Percentiles rank a stretch among this genome's conserved stretches.
Conservation (phyloP, 2,888 invertebrate genomes). For the Neuroscelio doddi region DNA sequence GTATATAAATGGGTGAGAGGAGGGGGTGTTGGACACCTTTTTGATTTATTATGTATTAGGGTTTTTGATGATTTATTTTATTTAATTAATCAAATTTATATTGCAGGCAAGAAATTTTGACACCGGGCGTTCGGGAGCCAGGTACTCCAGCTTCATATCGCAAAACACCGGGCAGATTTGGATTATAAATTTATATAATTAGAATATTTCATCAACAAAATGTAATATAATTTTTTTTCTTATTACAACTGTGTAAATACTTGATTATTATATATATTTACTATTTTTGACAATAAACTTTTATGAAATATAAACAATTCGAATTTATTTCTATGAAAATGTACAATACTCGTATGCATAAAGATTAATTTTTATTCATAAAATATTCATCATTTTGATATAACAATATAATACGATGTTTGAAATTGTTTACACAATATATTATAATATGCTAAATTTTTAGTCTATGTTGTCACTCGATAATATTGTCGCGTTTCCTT, state of each 20-base stretch:
- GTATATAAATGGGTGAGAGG: too few relatives aligned
- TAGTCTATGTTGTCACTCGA: constrained; percentile 23
- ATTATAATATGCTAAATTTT: constrained; percentile 18
- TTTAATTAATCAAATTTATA: too few relatives aligned
- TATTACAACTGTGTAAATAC: constrained; percentile 2
- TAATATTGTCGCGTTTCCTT: constrained; percentile 27
- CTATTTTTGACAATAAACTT: background rate
- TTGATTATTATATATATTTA: background rate
- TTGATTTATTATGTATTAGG: too few relatives aligned
- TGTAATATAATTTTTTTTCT: background rate
- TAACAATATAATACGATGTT: constrained; percentile 20
- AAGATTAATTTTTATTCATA: constrained; percentile 41
- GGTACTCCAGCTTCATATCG: constrained; percentile 76
- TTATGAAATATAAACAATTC: background rate
- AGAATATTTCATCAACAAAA: background rate
- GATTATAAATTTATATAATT: constrained; percentile 75
- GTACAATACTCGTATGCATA: constrained; percentile 8
- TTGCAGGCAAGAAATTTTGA: constrained; percentile 83
- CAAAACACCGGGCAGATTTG: constrained; percentile 85
- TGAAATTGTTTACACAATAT: constrained; percentile 32
- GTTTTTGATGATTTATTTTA: too few relatives aligned
- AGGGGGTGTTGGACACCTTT: too few relatives aligned
- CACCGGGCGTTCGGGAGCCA: constrained; percentile 84
- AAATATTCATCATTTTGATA: constrained; percentile 39
- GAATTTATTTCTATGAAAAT: too few relatives aligned